Evolutionary conservation across 2,113 vertebrate genomes (phyloP).

Genomic region (Lonchura striata): DNA sequence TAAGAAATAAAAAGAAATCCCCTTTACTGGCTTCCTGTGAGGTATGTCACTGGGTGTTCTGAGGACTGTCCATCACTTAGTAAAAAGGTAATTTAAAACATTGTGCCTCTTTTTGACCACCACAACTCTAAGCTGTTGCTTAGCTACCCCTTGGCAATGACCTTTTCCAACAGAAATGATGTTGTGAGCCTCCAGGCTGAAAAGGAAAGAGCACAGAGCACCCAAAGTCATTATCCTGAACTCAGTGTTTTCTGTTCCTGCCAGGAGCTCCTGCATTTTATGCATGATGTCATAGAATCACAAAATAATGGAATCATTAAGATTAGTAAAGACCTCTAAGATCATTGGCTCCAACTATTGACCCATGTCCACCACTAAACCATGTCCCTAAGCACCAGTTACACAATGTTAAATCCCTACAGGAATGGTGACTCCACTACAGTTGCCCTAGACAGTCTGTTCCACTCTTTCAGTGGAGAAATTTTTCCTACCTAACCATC

Average conservation of each 20-base stretch:
- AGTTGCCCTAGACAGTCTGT: neutral
- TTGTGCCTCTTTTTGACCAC: neutral
- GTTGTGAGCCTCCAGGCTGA: neutral
- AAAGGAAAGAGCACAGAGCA: neutral
- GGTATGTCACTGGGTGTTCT: neutral
- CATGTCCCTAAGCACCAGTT: neutral
- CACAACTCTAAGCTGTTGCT: neutral
- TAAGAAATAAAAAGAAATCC: neutral
- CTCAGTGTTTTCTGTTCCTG: neutral
- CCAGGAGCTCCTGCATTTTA: neutral
- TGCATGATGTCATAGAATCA: neutral
- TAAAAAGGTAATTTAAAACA: neutral
- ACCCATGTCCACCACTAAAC: neutral
- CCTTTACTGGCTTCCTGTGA: neutral
- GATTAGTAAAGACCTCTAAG: neutral
- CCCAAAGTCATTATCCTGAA: neutral
- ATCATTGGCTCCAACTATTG: neutral
- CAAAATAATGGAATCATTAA: neutral
- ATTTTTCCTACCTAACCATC: neutral
- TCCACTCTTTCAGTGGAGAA: neutral
- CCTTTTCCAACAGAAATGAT: constrained; percentile 8
- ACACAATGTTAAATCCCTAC: neutral
- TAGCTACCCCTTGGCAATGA: constrained; percentile 23
- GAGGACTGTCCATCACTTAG: neutral
- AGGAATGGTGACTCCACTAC: neutral